Conservation (phyloP, 2,113 vertebrate genomes). For the Megaceryle maxima region DNA sequence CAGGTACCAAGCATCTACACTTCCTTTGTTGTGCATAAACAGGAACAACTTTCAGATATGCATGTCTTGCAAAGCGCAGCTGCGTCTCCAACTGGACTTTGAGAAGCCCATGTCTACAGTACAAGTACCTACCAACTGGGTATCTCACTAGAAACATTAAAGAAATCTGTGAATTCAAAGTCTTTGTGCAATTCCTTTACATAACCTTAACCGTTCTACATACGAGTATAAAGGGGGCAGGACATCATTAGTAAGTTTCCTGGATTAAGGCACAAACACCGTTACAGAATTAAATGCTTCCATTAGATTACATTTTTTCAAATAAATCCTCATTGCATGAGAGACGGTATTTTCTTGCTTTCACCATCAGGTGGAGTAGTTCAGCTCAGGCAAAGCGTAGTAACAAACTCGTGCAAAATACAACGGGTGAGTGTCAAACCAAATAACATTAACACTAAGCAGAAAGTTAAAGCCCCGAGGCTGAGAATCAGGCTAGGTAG, state of each 20-base stretch:
- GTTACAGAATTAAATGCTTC: not conserved
- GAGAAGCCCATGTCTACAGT: not conserved
- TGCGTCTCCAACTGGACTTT: not conserved
- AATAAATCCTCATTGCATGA: not conserved
- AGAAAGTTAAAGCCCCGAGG: not conserved
- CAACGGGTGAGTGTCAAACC: not conserved
- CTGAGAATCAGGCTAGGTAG: not conserved
- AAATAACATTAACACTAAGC: not conserved
- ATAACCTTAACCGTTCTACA: not conserved
- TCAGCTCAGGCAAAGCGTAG: not conserved
- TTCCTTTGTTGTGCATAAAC: not conserved
- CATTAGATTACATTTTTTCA: not conserved
- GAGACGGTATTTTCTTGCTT: not conserved
- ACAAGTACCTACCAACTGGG: not conserved
- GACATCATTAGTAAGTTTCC: not conserved
- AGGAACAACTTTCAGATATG: not conserved
- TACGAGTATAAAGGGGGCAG: not conserved
- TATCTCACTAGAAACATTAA: not conserved
- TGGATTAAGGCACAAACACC: not conserved
- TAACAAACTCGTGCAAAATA: not conserved
- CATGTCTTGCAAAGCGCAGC: not conserved
- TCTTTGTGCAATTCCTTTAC: not conserved
- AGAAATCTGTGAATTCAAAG: not conserved
- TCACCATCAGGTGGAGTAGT: not conserved
- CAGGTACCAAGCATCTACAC: not conserved